Base-by-base conservation (phyloP, 2,888 invertebrate species). In the Drosophila lacicola region DNA sequence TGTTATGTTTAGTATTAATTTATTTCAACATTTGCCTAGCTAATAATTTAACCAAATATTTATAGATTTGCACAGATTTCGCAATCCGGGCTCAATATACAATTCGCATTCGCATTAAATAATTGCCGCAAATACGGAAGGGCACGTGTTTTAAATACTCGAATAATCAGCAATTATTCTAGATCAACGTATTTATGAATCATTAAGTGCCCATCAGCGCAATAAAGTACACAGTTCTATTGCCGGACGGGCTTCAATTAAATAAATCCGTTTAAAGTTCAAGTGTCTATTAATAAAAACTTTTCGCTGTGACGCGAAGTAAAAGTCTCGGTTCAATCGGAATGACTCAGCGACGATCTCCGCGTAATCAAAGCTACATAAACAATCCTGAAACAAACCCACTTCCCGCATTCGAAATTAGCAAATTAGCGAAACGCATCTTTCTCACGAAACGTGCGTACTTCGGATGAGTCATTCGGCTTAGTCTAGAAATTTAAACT, bases 121-220 rank as follows among this genome's bases (percentile, higher is more conserved):
- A 29, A 29, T 29, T 29, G 29, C 8, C 29, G 29, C 29, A 29
- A 29, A 29, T 29, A 29, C 29, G 29, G 29, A 29, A 29, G 29
- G 29, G 50, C 25, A 4, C 45, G 8, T 10, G 17, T 47, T 47
- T 14, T 36, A 17, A 44, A n/a, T 33, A 37, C 19, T 19, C 10
- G 29, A 14, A 29, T 4, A 29, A 42, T 17, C 42, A 3, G 47
- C 33, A 5, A 47, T 57, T 56, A 36, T 29, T 57, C 19, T 29
- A 39, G 67, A 42, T 41, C 41, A 67, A 47, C 41, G 33, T 41
- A n/a, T 25, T n/a, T 34, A 33, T 72, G 75, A 75, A 47, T 75
- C 76, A 73, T 49, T 25, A 45, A 13, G n/a, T 42, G 46, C 14
- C 19, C 29, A 53, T 10, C 21, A 33, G 25, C 17, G 46, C 36